phyloP scores from a whole-genome alignment of 2,797 vertebrate genomes.

The Myripristis murdjan region DNA sequence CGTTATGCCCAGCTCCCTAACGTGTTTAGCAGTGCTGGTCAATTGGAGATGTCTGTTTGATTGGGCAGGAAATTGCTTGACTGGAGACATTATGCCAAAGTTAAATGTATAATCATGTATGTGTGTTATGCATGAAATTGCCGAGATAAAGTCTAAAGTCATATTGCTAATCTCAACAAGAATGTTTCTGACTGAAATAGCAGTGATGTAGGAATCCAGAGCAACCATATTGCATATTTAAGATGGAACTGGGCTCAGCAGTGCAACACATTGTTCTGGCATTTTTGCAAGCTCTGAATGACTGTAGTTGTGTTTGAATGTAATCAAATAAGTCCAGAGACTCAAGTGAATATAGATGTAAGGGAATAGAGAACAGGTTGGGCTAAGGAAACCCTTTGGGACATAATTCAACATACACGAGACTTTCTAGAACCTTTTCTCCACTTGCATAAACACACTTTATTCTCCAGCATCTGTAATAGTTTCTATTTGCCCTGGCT shows the following conservation, averaged over 20 bases:
- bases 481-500: constrained; percentile 10
- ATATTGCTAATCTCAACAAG: too few species aligned
- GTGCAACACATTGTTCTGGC: background rate
- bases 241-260: background rate
- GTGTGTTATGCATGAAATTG: too few species aligned
- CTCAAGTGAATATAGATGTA: constrained; percentile 6
- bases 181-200: too few species aligned
- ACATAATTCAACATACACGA: too few species aligned
- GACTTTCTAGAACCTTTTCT: background rate
- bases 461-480: constrained; percentile 14
- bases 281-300: background rate
- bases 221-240: background rate
- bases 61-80: too few species aligned
- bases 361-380: background rate
- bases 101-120: too few species aligned
- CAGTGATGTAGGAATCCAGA: background rate
- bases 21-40: too few species aligned
- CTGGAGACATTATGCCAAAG: too few species aligned
- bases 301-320: background rate
- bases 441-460: background rate
- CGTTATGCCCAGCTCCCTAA: too few species aligned
- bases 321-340: background rate
- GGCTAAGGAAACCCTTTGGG: background rate
- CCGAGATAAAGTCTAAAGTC: too few species aligned
- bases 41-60: too few species aligned